Conservation (phyloP, 2,888 invertebrate species). For the Yponomeuta cagnagella region DNA sequence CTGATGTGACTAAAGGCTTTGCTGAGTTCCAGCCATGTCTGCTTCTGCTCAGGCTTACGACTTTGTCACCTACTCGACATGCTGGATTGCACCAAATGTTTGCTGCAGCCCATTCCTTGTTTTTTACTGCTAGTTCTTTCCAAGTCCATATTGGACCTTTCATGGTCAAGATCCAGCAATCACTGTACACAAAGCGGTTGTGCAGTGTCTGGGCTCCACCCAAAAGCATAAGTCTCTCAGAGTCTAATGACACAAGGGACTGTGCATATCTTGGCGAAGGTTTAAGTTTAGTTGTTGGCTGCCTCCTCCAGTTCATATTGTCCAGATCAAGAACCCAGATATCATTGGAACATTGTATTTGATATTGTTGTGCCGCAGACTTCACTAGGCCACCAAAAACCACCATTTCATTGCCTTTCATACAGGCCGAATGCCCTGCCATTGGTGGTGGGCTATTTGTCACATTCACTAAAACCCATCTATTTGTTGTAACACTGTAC, state of each 20-base stretch:
- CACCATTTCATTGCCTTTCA: conserved; percentile 88
- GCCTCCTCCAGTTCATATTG: conserved; percentile 85
- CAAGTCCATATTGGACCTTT: conserved; percentile 82
- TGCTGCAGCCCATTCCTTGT: conserved; percentile 86
- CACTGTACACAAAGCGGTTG: conserved; percentile 84
- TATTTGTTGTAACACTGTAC: conserved; percentile 86
- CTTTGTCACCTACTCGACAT: conserved; percentile 84
- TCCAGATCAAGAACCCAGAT: conserved; percentile 91
- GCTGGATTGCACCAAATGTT: conserved; percentile 97
- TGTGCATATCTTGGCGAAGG: conserved; percentile 94
- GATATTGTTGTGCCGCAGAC: conserved; percentile 52
- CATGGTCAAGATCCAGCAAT: conserved; percentile 93
- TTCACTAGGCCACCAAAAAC: conserved; percentile 85
- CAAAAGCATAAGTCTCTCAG: conserved; percentile 85
- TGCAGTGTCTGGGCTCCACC: conserved; percentile 93
- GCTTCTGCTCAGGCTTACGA: conserved; percentile 83
- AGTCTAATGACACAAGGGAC: conserved; percentile 89
- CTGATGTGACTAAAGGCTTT: conserved; percentile 73
- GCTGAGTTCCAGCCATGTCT: conserved; percentile 71
- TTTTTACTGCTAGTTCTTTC: conserved; percentile 84
- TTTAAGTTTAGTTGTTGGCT: conserved; percentile 79
- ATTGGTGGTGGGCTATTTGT: conserved; percentile 85
- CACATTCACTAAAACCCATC: conserved; percentile 83
- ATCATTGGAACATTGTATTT: conserved; percentile 82
- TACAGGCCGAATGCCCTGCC: conserved; percentile 95